These are phyloP conservation scores for Stichopus chloronotus DNA, from an alignment of 35 echinoderm and acorn worm genomes.

Conservation along the genomic window DNA sequence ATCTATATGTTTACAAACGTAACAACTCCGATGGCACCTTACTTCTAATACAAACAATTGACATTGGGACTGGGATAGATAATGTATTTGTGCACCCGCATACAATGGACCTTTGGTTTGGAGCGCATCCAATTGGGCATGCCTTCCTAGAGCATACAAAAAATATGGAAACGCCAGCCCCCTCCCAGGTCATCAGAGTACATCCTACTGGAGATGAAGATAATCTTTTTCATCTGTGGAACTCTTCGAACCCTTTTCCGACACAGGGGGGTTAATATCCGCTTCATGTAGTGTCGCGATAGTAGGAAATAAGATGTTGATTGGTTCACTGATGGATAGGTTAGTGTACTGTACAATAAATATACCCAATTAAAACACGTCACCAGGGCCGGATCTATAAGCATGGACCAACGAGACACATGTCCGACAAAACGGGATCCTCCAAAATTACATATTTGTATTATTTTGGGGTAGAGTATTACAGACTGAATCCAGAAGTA, in stretches of 20 bases:
- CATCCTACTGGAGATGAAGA: slow-evolving; percentile 15
- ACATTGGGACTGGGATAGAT: slow-evolving; percentile 24
- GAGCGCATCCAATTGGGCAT: not conserved
- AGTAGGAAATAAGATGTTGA: slow-evolving; percentile 12
- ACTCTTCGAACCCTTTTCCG: not conserved
- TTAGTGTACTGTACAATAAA: slow-evolving; percentile 22
- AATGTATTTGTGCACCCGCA: slow-evolving; percentile 38
- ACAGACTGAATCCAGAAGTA: no score
- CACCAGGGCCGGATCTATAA: no score
- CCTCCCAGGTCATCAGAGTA: slow-evolving; percentile 8
- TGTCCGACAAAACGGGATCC: no score
- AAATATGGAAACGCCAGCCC: not conserved
- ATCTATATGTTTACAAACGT: not conserved
- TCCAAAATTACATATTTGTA: no score
- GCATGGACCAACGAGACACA: no score
- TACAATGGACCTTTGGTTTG: slow-evolving; percentile 34
- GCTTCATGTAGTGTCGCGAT: not conserved
- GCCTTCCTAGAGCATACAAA: not conserved
- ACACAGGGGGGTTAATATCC: slow-evolving; percentile 24
- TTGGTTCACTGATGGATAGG: slow-evolving; percentile 37
- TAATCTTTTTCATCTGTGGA: not conserved
- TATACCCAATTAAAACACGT: not conserved
- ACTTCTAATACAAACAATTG: not conserved
- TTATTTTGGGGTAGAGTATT: no score
- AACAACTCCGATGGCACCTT: not conserved